Percentiles rank a stretch among this genome's conserved stretches.
Conservation (phyloP, 2,797 vertebrate species). For the Peromyscus aztecus region DNA sequence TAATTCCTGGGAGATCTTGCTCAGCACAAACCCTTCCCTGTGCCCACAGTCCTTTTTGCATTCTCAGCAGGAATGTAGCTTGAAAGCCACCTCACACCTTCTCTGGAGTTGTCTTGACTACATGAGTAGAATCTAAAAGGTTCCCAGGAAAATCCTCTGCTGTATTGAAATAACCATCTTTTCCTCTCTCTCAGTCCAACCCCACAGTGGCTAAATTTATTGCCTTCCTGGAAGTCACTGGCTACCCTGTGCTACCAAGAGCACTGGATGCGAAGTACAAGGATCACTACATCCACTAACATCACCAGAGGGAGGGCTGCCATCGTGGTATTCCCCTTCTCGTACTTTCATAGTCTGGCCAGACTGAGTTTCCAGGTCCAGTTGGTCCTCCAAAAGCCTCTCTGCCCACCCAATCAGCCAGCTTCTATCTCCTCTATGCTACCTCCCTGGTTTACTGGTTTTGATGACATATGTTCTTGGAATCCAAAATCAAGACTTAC, state of each 20-base stretch:
- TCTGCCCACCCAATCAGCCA: neutral
- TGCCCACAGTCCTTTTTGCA: neutral
- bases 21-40: constrained; percentile 37
- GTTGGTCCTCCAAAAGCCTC: constrained; percentile 6
- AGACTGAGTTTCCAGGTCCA: neutral
- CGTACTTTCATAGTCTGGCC: neutral
- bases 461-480: neutral
- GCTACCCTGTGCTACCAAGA: neutral
- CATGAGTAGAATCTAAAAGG: constrained; percentile 28
- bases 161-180: constrained; percentile 24
- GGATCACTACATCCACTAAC: neutral
- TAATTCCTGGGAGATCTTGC: constrained; percentile 24
- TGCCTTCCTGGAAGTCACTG: constrained; percentile 45
- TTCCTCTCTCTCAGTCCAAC: neutral
- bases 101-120: constrained; percentile 14
- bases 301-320: neutral
- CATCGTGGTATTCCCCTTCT: neutral
- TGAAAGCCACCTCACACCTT: constrained; percentile 36
- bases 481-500: constrained; percentile 62
- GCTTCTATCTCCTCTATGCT: neutral
- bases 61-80: constrained; percentile 9
- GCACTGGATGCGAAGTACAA: neutral
- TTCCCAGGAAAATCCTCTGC: neutral
- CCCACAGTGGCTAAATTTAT: constrained; percentile 6
- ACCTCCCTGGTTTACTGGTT: neutral